A percentile compares a stretch with the other conserved stretches of the same genome.
Conservation (phyloP, 2,888 invertebrate genomes). For the Drosophila anomalata region DNA sequence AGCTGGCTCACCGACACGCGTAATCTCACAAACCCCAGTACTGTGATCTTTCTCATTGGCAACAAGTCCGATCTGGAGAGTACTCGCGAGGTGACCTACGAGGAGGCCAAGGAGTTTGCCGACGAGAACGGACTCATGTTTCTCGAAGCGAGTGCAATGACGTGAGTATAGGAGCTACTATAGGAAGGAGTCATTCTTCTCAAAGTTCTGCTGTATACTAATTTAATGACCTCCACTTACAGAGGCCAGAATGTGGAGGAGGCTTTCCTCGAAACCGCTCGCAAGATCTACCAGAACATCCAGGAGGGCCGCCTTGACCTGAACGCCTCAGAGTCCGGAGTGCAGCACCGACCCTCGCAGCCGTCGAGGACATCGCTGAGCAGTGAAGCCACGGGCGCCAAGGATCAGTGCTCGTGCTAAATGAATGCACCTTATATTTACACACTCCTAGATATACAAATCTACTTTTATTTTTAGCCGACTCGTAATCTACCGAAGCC, state of each 20-base stretch:
- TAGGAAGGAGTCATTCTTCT: not conserved
- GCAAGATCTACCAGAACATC: constrained; percentile 99
- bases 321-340: constrained; percentile 99
- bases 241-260: constrained; percentile 99
- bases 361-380: constrained; percentile 91
- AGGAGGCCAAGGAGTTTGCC: constrained; percentile 99
- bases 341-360: constrained; percentile 98
- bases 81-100: constrained; percentile 99
- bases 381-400: constrained; percentile 90
- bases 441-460: constrained; percentile 57
- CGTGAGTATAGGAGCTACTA: constrained; percentile 87
- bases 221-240: constrained; percentile 63
- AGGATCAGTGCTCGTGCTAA: constrained; percentile 95
- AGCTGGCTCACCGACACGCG: constrained; percentile 99
- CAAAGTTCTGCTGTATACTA: not conserved
- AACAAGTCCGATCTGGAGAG: constrained; percentile 99
- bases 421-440: constrained; percentile 52
- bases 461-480: constrained; percentile 64
- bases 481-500: constrained; percentile 63
- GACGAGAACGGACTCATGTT: constrained; percentile 99
- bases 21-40: constrained; percentile 99
- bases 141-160: constrained; percentile 99
- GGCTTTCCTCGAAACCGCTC: constrained; percentile 99
- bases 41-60: constrained; percentile 99
- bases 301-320: constrained; percentile 99